Evolutionary conservation across 2,797 vertebrate species (phyloP).

Genomic region (Sebastes steindachneri): DNA sequence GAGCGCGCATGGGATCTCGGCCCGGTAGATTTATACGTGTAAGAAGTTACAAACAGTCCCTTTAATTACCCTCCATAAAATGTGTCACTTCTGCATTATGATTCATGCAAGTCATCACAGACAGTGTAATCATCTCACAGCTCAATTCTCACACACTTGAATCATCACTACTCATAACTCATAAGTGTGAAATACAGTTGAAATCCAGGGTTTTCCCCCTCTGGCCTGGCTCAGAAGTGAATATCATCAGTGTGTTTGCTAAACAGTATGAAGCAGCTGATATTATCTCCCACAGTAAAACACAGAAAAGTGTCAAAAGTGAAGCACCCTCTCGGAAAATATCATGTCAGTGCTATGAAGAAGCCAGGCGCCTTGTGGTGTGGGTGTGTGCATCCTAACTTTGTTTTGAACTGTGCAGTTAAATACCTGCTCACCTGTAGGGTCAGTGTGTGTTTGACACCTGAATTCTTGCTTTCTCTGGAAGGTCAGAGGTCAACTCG

Average conservation of each 20-base stretch:
- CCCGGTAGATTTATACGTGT: too few relatives aligned
- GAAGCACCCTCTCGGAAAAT: constrained; percentile 38
- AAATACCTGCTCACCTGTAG: constrained; percentile 30
- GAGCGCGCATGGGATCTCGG: too few relatives aligned
- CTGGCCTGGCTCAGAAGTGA: neutral
- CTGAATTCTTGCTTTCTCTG: constrained; percentile 12
- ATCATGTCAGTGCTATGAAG: constrained; percentile 34
- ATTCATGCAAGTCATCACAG: neutral
- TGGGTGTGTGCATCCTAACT: neutral
- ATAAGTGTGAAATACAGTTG: neutral
- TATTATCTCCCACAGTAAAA: neutral
- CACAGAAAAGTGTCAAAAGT: constrained; percentile 47
- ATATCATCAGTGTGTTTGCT: constrained; percentile 8
- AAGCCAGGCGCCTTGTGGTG: neutral
- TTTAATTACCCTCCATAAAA: neutral
- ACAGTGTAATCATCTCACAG: neutral
- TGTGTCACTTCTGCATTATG: constrained; percentile 3
- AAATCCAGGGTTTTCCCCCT: neutral
- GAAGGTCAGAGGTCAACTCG: constrained; percentile 35
- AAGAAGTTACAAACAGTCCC: too few relatives aligned
- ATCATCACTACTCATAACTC: neutral
- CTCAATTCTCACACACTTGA: neutral
- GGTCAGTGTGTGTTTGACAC: constrained; percentile 22
- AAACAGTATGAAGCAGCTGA: neutral
- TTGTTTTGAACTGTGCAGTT: constrained; percentile 5